phyloP scores from a whole-genome alignment of 2,888 invertebrate genomes.

The Esperia sulphurella region DNA sequence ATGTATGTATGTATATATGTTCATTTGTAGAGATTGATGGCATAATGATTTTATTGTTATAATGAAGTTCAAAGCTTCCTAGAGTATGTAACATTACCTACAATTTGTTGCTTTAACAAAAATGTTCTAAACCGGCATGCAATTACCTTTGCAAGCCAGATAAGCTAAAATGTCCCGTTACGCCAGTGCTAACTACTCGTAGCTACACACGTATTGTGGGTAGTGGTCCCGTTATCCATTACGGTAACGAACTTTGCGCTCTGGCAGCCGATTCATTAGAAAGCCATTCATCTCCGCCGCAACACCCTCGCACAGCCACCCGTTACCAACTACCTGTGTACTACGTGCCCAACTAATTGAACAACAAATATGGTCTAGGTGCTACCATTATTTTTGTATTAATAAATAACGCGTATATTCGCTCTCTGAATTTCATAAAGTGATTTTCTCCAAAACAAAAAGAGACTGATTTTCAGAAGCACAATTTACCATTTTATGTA shows the following conservation, averaged over 20 bases:
- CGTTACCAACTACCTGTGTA: neutral
- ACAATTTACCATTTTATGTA: too few relatives aligned
- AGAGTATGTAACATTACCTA: too few relatives aligned
- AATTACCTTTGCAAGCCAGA: neutral
- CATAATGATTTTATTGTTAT: too few relatives aligned
- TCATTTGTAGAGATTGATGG: too few relatives aligned
- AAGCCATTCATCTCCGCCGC: slow-evolving; percentile 54
- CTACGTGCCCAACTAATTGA: neutral
- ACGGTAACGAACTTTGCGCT: slow-evolving; percentile 58
- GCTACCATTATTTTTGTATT: neutral
- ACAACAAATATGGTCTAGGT: neutral
- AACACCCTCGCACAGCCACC: slow-evolving; percentile 1
- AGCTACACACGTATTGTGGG: neutral
- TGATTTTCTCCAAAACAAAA: too few relatives aligned
- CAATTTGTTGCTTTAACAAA: too few relatives aligned
- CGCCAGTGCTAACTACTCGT: neutral
- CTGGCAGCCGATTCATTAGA: slow-evolving; percentile 59
- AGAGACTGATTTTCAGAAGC: too few relatives aligned
- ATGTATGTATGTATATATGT: too few relatives aligned
- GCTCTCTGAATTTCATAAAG: too few relatives aligned
- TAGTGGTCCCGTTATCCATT: slow-evolving; percentile 42
- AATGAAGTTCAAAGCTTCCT: too few relatives aligned
- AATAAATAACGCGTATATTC: too few relatives aligned
- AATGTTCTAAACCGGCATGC: neutral
- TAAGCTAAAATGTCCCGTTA: neutral